Percentiles rank a stretch among this genome's conserved stretches.
These are phyloP conservation scores for Danionella dracula DNA, from an alignment of 2,797 vertebrate genomes.

Conservation along the genomic window DNA sequence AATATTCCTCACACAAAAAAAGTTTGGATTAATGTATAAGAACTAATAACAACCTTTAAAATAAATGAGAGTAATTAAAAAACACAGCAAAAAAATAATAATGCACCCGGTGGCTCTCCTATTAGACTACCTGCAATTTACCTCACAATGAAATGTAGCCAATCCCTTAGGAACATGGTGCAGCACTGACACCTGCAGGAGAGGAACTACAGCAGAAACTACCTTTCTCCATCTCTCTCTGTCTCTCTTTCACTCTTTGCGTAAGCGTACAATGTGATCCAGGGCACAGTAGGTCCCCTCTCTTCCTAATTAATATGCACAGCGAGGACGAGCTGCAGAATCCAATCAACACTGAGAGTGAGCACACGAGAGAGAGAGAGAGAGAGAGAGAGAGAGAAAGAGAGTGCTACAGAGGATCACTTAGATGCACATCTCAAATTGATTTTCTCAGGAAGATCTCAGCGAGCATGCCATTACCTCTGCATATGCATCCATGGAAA, in stretches of 20 bases:
- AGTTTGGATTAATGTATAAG: no score
- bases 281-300: constrained; percentile 40
- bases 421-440: constrained; percentile 5
- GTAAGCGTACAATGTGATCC: constrained; percentile 38
- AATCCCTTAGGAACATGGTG: constrained; percentile 54
- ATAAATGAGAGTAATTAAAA: no score
- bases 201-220: neutral
- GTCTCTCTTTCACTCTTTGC: constrained; percentile 1
- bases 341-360: constrained; percentile 48
- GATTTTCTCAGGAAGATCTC: constrained; percentile 15
- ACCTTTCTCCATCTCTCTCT: neutral
- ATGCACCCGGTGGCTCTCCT: no score
- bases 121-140: no score
- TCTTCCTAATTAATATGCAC: constrained; percentile 52
- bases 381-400: constrained; percentile 11
- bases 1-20: no score
- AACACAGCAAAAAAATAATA: no score
- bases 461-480: constrained; percentile 14
- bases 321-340: constrained; percentile 46
- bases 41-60: no score
- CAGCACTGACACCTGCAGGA: constrained; percentile 75
- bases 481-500: constrained; percentile 25
- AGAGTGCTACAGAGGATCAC: constrained; percentile 14
- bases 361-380: constrained; percentile 12
- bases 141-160: no score